Base-by-base conservation (phyloP, 1,140 invertebrate species). In the Lordiphosa collinella region DNA sequence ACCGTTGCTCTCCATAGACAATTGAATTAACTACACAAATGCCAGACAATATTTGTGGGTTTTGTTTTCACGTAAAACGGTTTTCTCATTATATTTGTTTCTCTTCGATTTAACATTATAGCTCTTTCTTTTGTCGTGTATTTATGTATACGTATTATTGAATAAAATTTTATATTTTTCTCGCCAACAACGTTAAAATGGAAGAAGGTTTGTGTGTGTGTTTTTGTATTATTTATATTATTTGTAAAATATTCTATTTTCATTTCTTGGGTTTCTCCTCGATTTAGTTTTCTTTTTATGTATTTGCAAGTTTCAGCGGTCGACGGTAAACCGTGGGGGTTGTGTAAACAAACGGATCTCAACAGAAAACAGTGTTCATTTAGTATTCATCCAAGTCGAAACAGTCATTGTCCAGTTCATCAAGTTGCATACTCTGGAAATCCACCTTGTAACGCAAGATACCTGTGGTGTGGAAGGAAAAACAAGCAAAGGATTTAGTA, bases 361-460 rank as follows among this genome's bases (percentile, higher is more conserved):
- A 66, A 75, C 47, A 59, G 62, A 35, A 62, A 68, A 29, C 25
- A 29, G 7, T 7, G 25, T 29, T 75, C 78, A 40, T 90, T 93
- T 95, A 98, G 91, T 98, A 98, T 90, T 98, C 97, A 89, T 98
- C 96, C 89, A 98, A 91, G 90, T 98, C 96, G 90, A 94, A 96
- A 70, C 94, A 91, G 70, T 95, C 94, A 85, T 95, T 92, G 70
- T 95, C 95, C 80, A 94, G 91, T 47, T 98, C 96, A 76, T 97
- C 95, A 75, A 95, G 92, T 89, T 99, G 97, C 92, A 99, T 93
- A 89, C 95, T 96, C 89, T 99, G 97, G 93, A 99, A 98, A 91
- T 99, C 98, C 71, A 99, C 98, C 91, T 98, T 97, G 92, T 99
- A 99, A 65, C 98, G 95, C 74, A 99, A 93, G 82, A 99, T 94